Conservation (phyloP, 1,140 invertebrate species). For the Dolichoris vasculosae region DNA sequence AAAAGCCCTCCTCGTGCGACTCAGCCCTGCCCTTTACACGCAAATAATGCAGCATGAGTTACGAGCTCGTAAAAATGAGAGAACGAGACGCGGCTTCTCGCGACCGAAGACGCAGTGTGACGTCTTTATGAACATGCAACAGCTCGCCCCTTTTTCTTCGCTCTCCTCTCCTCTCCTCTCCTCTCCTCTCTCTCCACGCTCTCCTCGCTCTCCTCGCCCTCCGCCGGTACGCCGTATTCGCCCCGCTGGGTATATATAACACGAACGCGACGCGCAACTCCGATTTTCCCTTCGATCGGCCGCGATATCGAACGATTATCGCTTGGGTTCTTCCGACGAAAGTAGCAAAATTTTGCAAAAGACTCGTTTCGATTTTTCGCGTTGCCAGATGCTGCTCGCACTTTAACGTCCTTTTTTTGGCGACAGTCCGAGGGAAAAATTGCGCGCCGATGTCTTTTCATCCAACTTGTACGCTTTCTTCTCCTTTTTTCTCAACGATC, state of each 20-base stretch:
- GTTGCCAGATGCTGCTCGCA: not conserved
- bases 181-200: no score
- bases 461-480: slow-evolving; percentile 34
- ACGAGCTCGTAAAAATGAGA: slow-evolving; percentile 41
- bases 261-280: not conserved
- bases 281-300: not conserved
- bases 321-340: slow-evolving; percentile 32
- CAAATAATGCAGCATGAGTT: slow-evolving; percentile 40
- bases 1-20: not conserved
- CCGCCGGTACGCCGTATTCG: no score
- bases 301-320: slow-evolving; percentile 51
- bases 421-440: slow-evolving; percentile 36
- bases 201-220: no score
- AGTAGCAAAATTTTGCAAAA: slow-evolving; percentile 63
- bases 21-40: not conserved
- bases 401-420: not conserved
- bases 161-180: not conserved
- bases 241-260: no score
- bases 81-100: not conserved
- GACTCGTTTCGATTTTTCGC: slow-evolving; percentile 40
- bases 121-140: slow-evolving; percentile 35
- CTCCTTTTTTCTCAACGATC: not conserved
- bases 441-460: slow-evolving; percentile 35
- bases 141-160: not conserved
- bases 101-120: slow-evolving; percentile 2